Percentiles rank a stretch among this genome's conserved stretches.
Evolutionary conservation across 2,888 invertebrate genomes (phyloP).

Genomic region (Synanthedon tipuliformis): DNA sequence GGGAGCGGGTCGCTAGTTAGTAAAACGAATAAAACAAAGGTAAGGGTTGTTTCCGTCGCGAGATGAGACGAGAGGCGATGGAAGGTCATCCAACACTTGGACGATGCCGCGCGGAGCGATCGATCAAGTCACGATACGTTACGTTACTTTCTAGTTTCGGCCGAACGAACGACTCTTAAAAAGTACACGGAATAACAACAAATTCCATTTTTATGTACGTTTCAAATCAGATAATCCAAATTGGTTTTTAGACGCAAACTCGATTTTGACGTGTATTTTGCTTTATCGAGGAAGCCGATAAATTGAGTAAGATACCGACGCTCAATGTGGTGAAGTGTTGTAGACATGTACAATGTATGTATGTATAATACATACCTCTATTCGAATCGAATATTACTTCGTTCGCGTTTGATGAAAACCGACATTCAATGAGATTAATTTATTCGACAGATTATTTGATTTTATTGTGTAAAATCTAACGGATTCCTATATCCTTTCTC

Average conservation of each 20-base stretch:
- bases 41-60: no score
- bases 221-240: slow-evolving; percentile 65
- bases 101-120: not conserved
- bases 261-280: slow-evolving; percentile 63
- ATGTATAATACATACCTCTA: not conserved
- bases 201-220: slow-evolving; percentile 33
- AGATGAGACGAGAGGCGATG: no score
- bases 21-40: no score
- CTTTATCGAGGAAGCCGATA: slow-evolving; percentile 57
- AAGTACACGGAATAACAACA: not conserved
- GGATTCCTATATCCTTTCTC: no score
- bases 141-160: not conserved
- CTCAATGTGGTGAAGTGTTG: slow-evolving; percentile 28
- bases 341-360: not conserved
- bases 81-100: not conserved
- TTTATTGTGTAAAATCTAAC: no score
- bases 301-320: slow-evolving; percentile 52
- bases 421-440: no score
- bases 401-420: no score
- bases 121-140: not conserved
- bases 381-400: no score
- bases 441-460: no score
- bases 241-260: slow-evolving; percentile 65
- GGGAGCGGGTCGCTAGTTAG: no score
- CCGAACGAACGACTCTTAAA: not conserved